Evolutionary conservation across 2,888 invertebrate species (phyloP), one percentile per base, ranked within the genome.

Genomic region (Steinernema carpocapsae): DNA sequence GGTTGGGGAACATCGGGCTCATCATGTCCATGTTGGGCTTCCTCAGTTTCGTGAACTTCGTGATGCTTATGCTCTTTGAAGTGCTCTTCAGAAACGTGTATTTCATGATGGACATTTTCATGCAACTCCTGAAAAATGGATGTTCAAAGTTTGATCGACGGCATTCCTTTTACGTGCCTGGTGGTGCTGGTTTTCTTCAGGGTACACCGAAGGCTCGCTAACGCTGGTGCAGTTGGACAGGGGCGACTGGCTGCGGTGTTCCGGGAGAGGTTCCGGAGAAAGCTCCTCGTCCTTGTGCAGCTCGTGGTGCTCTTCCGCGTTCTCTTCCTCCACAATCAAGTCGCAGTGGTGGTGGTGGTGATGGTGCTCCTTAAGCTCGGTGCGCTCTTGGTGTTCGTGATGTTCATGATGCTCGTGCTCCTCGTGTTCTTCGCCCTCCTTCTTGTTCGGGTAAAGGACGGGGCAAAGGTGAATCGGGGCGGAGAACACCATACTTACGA

Each of bases 161-260:
- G 6, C 7, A 19, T n/a, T 19, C 12, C 12, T 10, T n/a, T 56
- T 56, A 56, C 64, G 1, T 64, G 10, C 24, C n/a, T 64, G 32
- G 19, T 64, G 64, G 14, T 64, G 64, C 10, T 64, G 64, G 6
- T 32, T 29, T 17, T 64, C 32, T 4, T 64, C 64, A 29, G 64
- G 64, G 32, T 32, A 64, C 2, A 32, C 64, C 1, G 64, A 64
- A 12, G 64, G 64, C 26, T 64, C 64, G 32, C 64, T 64, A 1
- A 64, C 64, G 32, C 64, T 64, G 19, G 64, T 64, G 32, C 64
- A 64, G 64, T 64, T 64, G 29, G 64, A 64, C 7, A 64, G 64
- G 10, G 64, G 64, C 64, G 64, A 64, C 37, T 64, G 64, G 32
- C 64, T 64, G 29, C 64, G 64, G 32, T 12, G 32, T 7, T 29